Evolutionary conservation across 2,888 invertebrate genomes (phyloP).

Genomic region (Phorcus lineatus): DNA sequence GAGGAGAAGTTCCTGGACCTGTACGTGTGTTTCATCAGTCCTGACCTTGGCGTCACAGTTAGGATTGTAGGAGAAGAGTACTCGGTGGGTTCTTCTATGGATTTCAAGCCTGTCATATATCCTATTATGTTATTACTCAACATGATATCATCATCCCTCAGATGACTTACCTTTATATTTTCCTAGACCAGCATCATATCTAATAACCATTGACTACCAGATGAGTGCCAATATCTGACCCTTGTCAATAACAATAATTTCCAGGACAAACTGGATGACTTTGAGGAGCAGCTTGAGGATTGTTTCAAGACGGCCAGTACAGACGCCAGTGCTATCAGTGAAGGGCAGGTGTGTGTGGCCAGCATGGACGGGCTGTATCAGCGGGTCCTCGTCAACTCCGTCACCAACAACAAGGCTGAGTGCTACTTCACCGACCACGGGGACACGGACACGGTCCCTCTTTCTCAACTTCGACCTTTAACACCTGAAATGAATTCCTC

Average conservation of each 20-base stretch:
- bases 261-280: conserved; percentile 54
- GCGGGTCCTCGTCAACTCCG: conserved; percentile 39
- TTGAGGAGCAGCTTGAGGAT: conserved; percentile 47
- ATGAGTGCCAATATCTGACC: too few species aligned
- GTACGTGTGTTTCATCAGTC: conserved; percentile 55
- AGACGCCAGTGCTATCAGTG: conserved; percentile 35
- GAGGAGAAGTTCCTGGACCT: conserved; percentile 57
- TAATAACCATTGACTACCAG: too few species aligned
- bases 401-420: conserved; percentile 30
- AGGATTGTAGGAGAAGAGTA: conserved; percentile 82
- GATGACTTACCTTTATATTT: too few species aligned
- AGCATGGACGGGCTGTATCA: conserved; percentile 54
- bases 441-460: conserved; percentile 51
- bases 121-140: too few species aligned
- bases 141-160: too few species aligned
- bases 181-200: too few species aligned
- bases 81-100: conserved; percentile 50
- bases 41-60: conserved; percentile 81
- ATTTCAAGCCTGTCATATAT: too few species aligned
- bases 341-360: conserved; percentile 52
- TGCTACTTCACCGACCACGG: conserved; percentile 65
- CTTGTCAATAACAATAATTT: not conserved
- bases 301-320: conserved; percentile 40
- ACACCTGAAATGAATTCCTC: conserved; percentile 50
- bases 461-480: conserved; percentile 47